Base-by-base conservation (phyloP, 2,888 invertebrate genomes). In the Lysandra coridon region DNA sequence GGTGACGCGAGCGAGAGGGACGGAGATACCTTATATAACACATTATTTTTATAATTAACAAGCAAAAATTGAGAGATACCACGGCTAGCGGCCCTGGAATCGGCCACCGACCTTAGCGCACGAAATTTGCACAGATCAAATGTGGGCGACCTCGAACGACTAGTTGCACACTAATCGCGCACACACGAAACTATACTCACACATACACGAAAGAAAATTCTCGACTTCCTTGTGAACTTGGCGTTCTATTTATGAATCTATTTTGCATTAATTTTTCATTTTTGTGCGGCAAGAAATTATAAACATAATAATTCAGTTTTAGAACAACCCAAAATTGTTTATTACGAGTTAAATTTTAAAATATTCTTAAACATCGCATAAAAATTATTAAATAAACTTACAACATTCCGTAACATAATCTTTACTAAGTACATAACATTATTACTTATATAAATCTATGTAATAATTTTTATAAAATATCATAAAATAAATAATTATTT, bases 11-110 rank as follows among this genome's bases (percentile, higher is more conserved):
- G 85, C 78, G 87, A 93, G 83, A 81, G 87, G 84, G 92, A 91
- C 30, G 79, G 10, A 73, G 64, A 83, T 83, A 87, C 82, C 88
- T 94, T 94, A 94, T 93, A 94, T 94, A 94, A 94, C 93, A 92
- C 93, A 94, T 94, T 94, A 94, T 94, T 94, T 94, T 94, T 94
- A 94, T 94, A 94, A 94, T 94, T 94, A 94, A 94, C 94, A 93
- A 91, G 91, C 94, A 93, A 93, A 94, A 94, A 91, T 94, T 92
- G 90, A 93, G 92, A 92, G 93, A 94, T 93, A 94, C 93, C 90
- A 86, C 91, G 86, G 87, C 86, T 33, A 76, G 89, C 90, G 94
- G 86, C 94, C 94, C 90, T 94, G 94, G 91, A 86, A 83, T 86
- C 90, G 94, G 94, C 81, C 92, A 92, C 87, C 91, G 94, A 93